These are phyloP conservation scores for Bemisia tabaci DNA, from an alignment of 1,140 invertebrate species.

Conservation along the genomic window DNA sequence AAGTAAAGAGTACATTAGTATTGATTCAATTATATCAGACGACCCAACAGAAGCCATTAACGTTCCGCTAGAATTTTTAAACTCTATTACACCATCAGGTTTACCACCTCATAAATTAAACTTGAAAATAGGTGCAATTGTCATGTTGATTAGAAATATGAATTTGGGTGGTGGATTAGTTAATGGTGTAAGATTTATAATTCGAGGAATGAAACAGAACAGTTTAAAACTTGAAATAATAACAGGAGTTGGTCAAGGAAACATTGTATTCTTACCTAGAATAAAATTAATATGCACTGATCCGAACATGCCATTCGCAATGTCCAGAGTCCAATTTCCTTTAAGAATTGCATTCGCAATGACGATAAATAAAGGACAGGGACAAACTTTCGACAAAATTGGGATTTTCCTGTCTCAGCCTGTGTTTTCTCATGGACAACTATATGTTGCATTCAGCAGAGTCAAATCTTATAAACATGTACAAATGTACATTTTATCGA, in stretches of 20 bases:
- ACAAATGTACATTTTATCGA: background rate
- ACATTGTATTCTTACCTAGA: background rate
- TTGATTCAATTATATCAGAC: background rate
- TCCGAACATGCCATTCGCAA: background rate
- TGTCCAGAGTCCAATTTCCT: slow-evolving; percentile 23
- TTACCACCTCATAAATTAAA: slow-evolving; percentile 29
- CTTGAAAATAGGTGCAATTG: slow-evolving; percentile 27
- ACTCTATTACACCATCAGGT: slow-evolving; percentile 27
- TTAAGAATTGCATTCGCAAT: slow-evolving; percentile 31
- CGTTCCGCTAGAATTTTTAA: slow-evolving; percentile 29
- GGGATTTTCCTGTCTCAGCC: slow-evolving; percentile 15
- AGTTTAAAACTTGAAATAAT: slow-evolving; percentile 1
- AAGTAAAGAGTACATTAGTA: background rate
- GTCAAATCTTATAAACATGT: background rate
- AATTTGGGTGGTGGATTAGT: background rate
- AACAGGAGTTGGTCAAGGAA: background rate
- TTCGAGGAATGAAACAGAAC: background rate
- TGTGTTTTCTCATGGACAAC: slow-evolving; percentile 26
- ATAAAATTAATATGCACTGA: slow-evolving; percentile 3
- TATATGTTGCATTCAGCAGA: slow-evolving; percentile 21
- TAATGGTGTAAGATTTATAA: background rate
- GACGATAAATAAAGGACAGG: slow-evolving; percentile 31
- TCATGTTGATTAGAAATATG: slow-evolving; percentile 32
- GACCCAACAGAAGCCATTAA: background rate
- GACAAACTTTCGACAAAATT: slow-evolving; percentile 17